Conservation (phyloP, 2,113 vertebrate species). For the Trachemys scripta region DNA sequence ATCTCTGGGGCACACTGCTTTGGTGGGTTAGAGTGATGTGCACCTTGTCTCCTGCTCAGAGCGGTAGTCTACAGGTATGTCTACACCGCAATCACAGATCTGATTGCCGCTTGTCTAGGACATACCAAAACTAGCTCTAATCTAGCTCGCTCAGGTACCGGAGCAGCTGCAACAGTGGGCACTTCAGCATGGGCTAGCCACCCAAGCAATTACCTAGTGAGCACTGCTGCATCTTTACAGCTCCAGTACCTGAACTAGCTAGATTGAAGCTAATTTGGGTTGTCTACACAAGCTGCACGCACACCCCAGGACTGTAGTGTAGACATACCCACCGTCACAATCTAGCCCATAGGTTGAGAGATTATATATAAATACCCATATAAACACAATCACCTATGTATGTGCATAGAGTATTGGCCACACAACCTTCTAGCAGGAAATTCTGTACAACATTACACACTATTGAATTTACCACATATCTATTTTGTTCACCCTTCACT, state of each 20-base stretch:
- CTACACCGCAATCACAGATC: not conserved
- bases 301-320: not conserved
- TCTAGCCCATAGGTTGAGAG: not conserved
- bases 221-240: not conserved
- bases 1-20: not conserved
- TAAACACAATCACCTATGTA: not conserved
- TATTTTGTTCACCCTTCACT: not conserved
- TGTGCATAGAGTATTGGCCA: not conserved
- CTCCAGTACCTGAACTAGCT: not conserved
- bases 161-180: not conserved
- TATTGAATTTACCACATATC: not conserved
- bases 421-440: not conserved
- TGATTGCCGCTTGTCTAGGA: not conserved
- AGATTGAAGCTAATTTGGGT: not conserved
- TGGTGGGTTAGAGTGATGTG: not conserved
- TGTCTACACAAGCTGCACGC: not conserved
- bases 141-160: not conserved
- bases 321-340: not conserved
- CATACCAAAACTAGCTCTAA: not conserved
- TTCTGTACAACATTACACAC: not conserved
- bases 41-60: not conserved
- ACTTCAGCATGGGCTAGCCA: not conserved
- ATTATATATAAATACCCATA: not conserved
- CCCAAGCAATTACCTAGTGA: not conserved
- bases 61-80: fast-evolving